Conservation (phyloP, 2,113 vertebrate genomes). For the Sorex fumeus region DNA sequence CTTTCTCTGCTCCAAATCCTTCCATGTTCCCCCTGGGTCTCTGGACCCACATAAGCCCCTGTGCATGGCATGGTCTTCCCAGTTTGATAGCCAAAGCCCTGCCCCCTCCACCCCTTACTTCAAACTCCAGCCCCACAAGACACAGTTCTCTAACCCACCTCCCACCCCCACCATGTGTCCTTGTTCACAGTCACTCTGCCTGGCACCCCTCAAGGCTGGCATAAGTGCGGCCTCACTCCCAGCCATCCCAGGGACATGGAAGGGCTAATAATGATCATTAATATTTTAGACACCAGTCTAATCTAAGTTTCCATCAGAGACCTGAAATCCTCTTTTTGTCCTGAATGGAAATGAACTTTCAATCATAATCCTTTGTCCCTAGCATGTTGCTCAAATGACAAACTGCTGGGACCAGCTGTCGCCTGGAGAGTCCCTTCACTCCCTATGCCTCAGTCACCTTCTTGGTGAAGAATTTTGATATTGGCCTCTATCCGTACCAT, state of each 20-base stretch:
- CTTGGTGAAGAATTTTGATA: slow-evolving; percentile 6
- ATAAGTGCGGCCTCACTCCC: background rate
- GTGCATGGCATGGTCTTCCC: background rate
- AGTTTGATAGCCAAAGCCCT: background rate
- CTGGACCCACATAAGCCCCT: background rate
- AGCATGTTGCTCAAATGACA: slow-evolving; percentile 11
- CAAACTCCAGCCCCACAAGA: background rate
- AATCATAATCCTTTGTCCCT: slow-evolving; percentile 47
- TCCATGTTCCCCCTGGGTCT: background rate
- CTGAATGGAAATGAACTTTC: slow-evolving; percentile 71
- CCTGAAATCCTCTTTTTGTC: slow-evolving; percentile 67
- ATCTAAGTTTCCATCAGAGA: slow-evolving; percentile 68
- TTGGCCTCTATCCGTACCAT: background rate
- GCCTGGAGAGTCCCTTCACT: background rate
- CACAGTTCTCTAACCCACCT: background rate
- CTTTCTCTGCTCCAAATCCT: slow-evolving; percentile 15
- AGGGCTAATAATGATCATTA: slow-evolving; percentile 64
- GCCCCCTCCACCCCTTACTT: background rate
- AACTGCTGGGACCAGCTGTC: slow-evolving; percentile 3
- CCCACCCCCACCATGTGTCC: background rate
- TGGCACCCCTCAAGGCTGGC: background rate
- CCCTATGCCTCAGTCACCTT: background rate
- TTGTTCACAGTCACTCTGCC: background rate
- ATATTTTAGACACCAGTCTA: slow-evolving; percentile 74
- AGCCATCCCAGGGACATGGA: background rate